Evolutionary conservation across 2,113 vertebrate genomes (phyloP).

Genomic region (Beaufortia kweichowensis): DNA sequence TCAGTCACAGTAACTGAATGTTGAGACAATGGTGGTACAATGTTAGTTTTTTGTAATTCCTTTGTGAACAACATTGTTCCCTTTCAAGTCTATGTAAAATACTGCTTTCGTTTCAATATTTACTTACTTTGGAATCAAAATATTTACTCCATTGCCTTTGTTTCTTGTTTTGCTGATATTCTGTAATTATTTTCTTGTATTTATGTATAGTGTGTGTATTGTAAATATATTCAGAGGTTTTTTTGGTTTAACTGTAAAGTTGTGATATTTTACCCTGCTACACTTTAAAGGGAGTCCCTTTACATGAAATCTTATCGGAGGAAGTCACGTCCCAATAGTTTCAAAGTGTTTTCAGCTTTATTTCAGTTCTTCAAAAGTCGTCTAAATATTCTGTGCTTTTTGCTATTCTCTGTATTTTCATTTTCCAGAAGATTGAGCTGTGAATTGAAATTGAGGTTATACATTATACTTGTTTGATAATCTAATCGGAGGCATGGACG

Average conservation of each 20-base stretch:
- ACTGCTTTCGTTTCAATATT: slow-evolving; percentile 78
- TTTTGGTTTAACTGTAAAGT: slow-evolving; percentile 87
- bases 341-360: slow-evolving; percentile 82
- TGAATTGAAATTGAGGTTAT: slow-evolving; percentile 99
- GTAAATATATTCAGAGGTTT: slow-evolving; percentile 99
- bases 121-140: slow-evolving; percentile 82
- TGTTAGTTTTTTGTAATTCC: slow-evolving; percentile 53
- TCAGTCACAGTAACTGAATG: slow-evolving; percentile 47
- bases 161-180: slow-evolving; percentile 97
- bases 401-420: slow-evolving; percentile 87
- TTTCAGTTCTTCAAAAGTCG: slow-evolving; percentile 75
- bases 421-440: slow-evolving; percentile 97
- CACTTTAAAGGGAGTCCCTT: slow-evolving; percentile 89
- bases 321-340: slow-evolving; percentile 86
- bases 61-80: slow-evolving; percentile 58
- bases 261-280: slow-evolving; percentile 86
- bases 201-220: slow-evolving; percentile 99
- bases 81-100: slow-evolving; percentile 60
- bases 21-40: slow-evolving; percentile 54
- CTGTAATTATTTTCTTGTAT: slow-evolving; percentile 99
- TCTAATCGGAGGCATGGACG: slow-evolving; percentile 99
- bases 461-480: slow-evolving; percentile 99
- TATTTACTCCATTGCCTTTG: slow-evolving; percentile 92
- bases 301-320: slow-evolving; percentile 87
- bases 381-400: slow-evolving; percentile 97